Evolutionary conservation across 1,140 invertebrate species (phyloP).

Genomic region (Trichogramma pretiosum): DNA sequence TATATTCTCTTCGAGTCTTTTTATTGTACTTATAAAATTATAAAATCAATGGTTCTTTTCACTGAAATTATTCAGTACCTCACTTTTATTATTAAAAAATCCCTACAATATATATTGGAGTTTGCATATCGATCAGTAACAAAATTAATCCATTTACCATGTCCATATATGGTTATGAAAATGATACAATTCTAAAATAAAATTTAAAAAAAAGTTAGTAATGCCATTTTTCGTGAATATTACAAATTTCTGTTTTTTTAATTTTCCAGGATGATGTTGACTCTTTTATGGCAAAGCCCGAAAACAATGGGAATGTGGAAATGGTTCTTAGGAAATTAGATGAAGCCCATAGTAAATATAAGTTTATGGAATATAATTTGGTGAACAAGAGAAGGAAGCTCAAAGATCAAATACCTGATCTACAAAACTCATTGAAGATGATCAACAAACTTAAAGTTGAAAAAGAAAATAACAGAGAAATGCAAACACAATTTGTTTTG

Average conservation of each 20-base stretch:
- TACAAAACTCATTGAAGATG: constrained; percentile 85
- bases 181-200: constrained; percentile 13
- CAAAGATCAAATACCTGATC: constrained; percentile 85
- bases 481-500: constrained; percentile 86
- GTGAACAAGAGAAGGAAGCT: constrained; percentile 73
- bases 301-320: constrained; percentile 72
- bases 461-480: constrained; percentile 57
- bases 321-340: constrained; percentile 77
- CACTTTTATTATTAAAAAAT: no score
- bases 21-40: no score
- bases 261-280: constrained; percentile 87
- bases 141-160: no score
- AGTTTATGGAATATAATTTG: constrained; percentile 92
- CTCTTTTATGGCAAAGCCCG: constrained; percentile 74
- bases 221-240: constrained; percentile 4
- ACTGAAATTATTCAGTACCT: no score
- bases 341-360: constrained; percentile 91
- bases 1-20: no score
- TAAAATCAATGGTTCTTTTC: no score
- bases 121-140: no score
- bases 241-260: constrained; percentile 1
- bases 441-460: constrained; percentile 79
- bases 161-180: constrained; percentile 19
- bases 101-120: no score
- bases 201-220: constrained; percentile 5